These are phyloP conservation scores for Psephotus haematonotus DNA, from an alignment of 2,113 vertebrate species.

Conservation along the genomic window DNA sequence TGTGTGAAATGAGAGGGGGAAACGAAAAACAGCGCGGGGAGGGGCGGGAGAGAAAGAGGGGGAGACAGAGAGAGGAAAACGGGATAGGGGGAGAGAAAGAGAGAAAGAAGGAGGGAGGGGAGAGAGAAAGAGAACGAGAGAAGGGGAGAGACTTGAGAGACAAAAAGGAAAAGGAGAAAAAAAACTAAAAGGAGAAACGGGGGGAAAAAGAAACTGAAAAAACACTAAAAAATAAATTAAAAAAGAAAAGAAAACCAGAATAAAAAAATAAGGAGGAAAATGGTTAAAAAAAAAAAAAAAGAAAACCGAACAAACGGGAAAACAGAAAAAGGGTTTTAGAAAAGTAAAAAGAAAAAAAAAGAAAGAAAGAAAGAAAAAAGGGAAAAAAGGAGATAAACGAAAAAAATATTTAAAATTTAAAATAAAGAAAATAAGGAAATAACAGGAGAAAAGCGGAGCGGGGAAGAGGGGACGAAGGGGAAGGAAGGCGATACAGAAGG, in stretches of 20 bases:
- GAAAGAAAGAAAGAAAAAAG: fast-evolving
- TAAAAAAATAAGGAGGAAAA: fast-evolving
- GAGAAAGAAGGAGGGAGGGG: too few species aligned
- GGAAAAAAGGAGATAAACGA: background rate
- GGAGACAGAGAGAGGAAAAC: background rate
- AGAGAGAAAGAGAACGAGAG: too few species aligned
- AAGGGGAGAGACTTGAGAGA: background rate
- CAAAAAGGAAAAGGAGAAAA: background rate
- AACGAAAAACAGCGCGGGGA: background rate
- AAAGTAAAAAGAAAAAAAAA: background rate
- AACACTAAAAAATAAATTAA: background rate
- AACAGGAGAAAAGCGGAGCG: too few species aligned
- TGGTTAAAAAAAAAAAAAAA: background rate
- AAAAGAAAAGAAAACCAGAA: background rate
- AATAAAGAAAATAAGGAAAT: background rate
- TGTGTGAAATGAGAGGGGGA: background rate
- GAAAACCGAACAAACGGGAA: background rate
- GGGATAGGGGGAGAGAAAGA: too few species aligned
- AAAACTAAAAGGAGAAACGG: background rate
- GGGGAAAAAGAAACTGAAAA: fast-evolving
- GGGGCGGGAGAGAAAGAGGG: background rate
- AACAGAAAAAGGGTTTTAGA: background rate
- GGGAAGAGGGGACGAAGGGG: background rate
- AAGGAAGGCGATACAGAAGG: background rate
- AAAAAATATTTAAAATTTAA: background rate